These are phyloP conservation scores for Thymelicus sylvestris DNA, from an alignment of 2,888 invertebrate genomes.

Conservation along the genomic window DNA sequence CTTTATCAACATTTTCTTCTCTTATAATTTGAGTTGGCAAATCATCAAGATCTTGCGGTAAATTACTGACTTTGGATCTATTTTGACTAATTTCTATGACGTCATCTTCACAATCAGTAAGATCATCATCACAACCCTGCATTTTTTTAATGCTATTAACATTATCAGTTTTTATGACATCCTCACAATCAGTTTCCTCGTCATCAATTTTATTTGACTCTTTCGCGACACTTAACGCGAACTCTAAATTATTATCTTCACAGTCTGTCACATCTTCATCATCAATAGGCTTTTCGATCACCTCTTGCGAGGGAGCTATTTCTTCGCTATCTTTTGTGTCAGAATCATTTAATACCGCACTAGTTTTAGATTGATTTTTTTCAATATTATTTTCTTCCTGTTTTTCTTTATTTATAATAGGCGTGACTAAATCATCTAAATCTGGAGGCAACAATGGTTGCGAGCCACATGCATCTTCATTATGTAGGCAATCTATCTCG, in stretches of 20 bases:
- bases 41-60: constrained; percentile 44
- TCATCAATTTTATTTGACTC: constrained; percentile 31
- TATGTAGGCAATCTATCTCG: constrained; percentile 57
- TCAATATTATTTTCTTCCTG: constrained; percentile 12
- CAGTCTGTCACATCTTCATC: constrained; percentile 43
- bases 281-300: constrained; percentile 42
- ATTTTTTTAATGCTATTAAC: neutral
- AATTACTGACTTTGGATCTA: constrained; percentile 13
- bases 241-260: constrained; percentile 39
- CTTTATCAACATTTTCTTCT: constrained; percentile 41
- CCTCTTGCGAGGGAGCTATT: constrained; percentile 56
- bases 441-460: constrained; percentile 63
- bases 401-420: constrained; percentile 18
- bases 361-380: constrained; percentile 45
- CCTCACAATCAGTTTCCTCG: constrained; percentile 46
- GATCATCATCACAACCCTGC: constrained; percentile 21
- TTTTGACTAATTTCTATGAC: constrained; percentile 30
- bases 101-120: constrained; percentile 45
- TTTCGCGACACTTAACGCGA: neutral
- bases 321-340: constrained; percentile 62
- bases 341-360: constrained; percentile 48
- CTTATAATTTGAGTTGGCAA: constrained; percentile 50
- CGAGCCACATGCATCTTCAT: constrained; percentile 61
- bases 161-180: constrained; percentile 39
- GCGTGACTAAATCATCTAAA: constrained; percentile 34